phyloP scores from a whole-genome alignment of 2,888 invertebrate species.

The Idaea straminata region DNA sequence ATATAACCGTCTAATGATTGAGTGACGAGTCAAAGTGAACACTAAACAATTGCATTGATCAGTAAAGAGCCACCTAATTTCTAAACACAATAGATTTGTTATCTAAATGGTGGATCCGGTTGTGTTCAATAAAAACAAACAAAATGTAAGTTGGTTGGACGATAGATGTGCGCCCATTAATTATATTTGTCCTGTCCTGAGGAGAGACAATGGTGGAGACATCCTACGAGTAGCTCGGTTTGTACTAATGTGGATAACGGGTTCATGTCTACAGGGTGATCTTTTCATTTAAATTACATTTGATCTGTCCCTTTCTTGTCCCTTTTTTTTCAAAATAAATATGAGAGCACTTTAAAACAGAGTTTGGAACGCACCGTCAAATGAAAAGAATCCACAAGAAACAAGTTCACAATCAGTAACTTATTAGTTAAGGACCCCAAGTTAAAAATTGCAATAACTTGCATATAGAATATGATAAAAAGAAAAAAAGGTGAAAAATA shows the following conservation, averaged over 20 bases:
- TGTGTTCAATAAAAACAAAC: not conserved
- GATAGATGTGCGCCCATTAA: constrained; percentile 59
- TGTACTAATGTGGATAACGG: constrained; percentile 46
- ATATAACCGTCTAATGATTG: not conserved
- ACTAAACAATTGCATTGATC: not conserved
- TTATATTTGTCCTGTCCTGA: constrained; percentile 51
- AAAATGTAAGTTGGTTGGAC: not conserved
- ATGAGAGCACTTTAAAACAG: too few species aligned
- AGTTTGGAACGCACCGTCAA: too few species aligned
- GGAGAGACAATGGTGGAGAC: constrained; percentile 61
- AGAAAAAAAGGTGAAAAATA: too few species aligned
- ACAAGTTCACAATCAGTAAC: too few species aligned
- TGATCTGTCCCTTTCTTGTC: too few species aligned
- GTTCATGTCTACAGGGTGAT: constrained; percentile 41
- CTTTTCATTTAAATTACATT: constrained; percentile 5
- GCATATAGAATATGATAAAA: too few species aligned
- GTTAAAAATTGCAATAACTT: too few species aligned
- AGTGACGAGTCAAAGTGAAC: not conserved
- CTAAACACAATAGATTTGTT: not conserved
- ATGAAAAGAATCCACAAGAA: too few species aligned
- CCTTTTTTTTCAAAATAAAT: too few species aligned
- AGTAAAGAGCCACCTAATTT: not conserved
- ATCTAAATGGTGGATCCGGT: constrained; percentile 1
- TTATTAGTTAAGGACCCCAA: too few species aligned
- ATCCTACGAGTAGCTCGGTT: constrained; percentile 38